Evolutionary conservation across 2,113 vertebrate genomes (phyloP).

Genomic region (Thunnus thynnus): DNA sequence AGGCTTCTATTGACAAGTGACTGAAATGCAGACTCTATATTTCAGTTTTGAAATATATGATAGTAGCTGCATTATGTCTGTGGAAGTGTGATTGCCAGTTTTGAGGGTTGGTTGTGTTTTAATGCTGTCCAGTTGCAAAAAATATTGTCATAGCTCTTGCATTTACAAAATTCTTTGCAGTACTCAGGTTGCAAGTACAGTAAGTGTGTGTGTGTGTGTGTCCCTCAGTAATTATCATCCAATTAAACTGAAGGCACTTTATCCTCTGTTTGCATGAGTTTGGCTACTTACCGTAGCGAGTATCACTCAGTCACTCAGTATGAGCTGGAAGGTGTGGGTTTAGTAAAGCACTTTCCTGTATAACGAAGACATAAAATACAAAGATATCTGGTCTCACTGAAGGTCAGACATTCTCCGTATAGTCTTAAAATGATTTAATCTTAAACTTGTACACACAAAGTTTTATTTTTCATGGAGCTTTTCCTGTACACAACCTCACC

Average conservation of each 20-base stretch:
- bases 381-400: not conserved
- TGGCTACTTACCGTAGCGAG: too few species aligned
- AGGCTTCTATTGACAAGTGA: not conserved
- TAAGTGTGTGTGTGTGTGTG: not conserved
- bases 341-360: not conserved
- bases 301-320: too few species aligned
- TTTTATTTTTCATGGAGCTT: too few species aligned
- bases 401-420: too few species aligned
- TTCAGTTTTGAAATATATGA: not conserved
- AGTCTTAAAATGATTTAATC: too few species aligned
- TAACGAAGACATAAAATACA: not conserved
- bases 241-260: too few species aligned
- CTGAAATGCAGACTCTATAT: not conserved
- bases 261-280: too few species aligned
- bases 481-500: too few species aligned
- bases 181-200: not conserved
- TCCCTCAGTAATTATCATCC: not conserved
- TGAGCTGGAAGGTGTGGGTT: conserved; percentile 8
- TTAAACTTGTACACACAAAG: too few species aligned
- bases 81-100: not conserved
- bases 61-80: not conserved
- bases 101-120: not conserved
- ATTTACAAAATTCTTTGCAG: not conserved
- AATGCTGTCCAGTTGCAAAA: not conserved
- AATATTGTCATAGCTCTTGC: not conserved